Conservation (phyloP, 2,797 vertebrate species). For the Lagorchestes hirsutus region DNA sequence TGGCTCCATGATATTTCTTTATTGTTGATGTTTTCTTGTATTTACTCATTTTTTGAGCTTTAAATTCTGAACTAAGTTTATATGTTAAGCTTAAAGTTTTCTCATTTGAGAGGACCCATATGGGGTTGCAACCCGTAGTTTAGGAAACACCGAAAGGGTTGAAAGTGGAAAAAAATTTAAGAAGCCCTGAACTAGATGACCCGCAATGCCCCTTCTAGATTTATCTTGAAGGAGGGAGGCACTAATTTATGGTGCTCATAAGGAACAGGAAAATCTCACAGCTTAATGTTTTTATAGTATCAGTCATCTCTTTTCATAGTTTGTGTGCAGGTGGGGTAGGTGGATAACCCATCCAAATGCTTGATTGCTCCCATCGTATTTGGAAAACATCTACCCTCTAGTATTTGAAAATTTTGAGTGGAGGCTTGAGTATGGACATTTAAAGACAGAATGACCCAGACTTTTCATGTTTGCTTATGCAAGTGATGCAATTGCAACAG, state of each 20-base stretch:
- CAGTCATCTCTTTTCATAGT: not conserved
- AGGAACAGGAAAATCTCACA: not conserved
- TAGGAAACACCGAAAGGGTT: too few relatives aligned
- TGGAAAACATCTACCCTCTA: not conserved
- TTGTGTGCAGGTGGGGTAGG: not conserved
- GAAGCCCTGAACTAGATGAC: not conserved
- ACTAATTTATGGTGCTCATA: not conserved
- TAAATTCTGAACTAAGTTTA: not conserved
- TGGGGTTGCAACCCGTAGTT: too few relatives aligned
- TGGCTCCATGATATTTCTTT: not conserved
- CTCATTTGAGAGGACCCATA: not conserved
- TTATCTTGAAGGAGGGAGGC: not conserved
- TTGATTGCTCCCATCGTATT: not conserved
- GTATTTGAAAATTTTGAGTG: not conserved
- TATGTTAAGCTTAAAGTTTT: not conserved
- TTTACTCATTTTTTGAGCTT: not conserved
- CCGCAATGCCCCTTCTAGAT: not conserved
- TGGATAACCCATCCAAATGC: not conserved
- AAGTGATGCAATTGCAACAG: not conserved
- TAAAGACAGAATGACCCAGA: not conserved
- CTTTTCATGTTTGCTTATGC: not conserved
- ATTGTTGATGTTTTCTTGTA: not conserved
- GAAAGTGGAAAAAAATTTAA: too few relatives aligned
- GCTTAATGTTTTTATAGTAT: not conserved
- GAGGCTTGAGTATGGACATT: not conserved